Conservation (phyloP, 1,140 invertebrate species). For the Drosophila jambulina region DNA sequence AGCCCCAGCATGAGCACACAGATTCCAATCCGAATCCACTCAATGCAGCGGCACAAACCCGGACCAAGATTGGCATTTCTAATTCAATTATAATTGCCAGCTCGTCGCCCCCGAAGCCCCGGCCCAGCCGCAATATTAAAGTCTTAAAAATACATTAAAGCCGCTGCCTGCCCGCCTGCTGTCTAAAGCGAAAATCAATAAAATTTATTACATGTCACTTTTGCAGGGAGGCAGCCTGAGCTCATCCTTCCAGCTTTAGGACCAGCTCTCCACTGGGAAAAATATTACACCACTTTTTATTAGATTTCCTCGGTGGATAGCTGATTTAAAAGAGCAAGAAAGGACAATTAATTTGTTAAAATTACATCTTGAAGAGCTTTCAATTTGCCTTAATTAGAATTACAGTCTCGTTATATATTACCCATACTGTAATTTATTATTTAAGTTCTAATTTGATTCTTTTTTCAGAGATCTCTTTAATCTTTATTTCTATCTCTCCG, state of each 20-base stretch:
- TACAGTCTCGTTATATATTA: background rate
- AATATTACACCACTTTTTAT: background rate
- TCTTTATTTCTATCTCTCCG: background rate
- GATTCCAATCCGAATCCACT: slow-evolving; percentile 23
- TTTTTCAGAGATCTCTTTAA: background rate
- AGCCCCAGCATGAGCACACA: slow-evolving; percentile 9
- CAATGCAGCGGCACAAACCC: slow-evolving; percentile 34
- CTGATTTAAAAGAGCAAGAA: background rate
- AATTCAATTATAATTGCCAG: slow-evolving; percentile 59
- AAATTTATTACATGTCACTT: slow-evolving; percentile 74
- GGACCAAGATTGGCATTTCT: slow-evolving; percentile 42
- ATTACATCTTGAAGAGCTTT: background rate
- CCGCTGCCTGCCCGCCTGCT: slow-evolving; percentile 21
- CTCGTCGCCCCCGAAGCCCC: slow-evolving; percentile 23
- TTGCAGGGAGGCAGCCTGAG: slow-evolving; percentile 17
- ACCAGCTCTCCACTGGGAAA: slow-evolving; percentile 1
- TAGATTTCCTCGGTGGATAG: background rate
- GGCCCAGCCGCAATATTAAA: slow-evolving; percentile 47
- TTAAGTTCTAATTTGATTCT: background rate
- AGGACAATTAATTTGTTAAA: background rate
- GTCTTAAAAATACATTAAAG: slow-evolving; percentile 68
- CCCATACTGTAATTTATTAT: background rate
- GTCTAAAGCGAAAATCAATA: slow-evolving; percentile 72
- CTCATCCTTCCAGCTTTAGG: slow-evolving; percentile 4
- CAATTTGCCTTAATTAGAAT: background rate